Evolutionary conservation across 2,797 vertebrate genomes (phyloP).

Genomic region (Thalassophryne amazonica): DNA sequence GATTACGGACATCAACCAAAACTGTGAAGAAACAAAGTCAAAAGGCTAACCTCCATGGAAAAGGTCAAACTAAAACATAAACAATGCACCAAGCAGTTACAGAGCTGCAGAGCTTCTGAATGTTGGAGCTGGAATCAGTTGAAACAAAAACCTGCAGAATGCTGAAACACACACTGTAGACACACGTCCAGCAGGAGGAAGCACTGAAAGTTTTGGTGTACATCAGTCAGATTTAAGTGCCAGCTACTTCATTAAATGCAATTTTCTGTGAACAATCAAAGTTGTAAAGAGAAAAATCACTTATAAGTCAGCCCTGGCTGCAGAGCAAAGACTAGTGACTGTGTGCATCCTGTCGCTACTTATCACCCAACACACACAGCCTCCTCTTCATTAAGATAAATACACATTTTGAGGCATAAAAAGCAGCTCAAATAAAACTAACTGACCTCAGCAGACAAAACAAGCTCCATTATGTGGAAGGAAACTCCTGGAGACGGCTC

Average conservation of each 20-base stretch:
- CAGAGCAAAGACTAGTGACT: constrained; percentile 18
- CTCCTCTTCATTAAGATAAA: constrained; percentile 18
- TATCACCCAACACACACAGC: constrained; percentile 16
- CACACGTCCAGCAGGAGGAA: constrained; percentile 1
- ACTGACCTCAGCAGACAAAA: neutral
- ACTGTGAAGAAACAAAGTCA: no score
- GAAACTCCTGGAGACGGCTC: constrained; percentile 15
- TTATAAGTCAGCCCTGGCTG: constrained; percentile 7
- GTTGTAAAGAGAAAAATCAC: constrained; percentile 24
- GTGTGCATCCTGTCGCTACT: constrained; percentile 9
- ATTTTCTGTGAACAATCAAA: constrained; percentile 13
- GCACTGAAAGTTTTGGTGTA: constrained; percentile 6
- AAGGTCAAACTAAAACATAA: no score
- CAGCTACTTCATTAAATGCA: constrained; percentile 28
- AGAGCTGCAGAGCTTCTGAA: neutral
- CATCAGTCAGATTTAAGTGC: constrained; percentile 11
- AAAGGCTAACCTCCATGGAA: no score
- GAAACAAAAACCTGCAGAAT: constrained; percentile 7
- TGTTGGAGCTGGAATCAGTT: neutral
- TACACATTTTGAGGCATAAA: constrained; percentile 21
- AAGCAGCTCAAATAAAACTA: constrained; percentile 10
- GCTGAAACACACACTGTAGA: constrained; percentile 5
- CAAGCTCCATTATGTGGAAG: constrained; percentile 26
- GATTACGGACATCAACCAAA: no score
- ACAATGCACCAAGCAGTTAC: neutral